Percentiles rank a stretch among this genome's conserved stretches.
phyloP scores from a whole-genome alignment of 1,140 invertebrate species.

The Colletes gigas region DNA sequence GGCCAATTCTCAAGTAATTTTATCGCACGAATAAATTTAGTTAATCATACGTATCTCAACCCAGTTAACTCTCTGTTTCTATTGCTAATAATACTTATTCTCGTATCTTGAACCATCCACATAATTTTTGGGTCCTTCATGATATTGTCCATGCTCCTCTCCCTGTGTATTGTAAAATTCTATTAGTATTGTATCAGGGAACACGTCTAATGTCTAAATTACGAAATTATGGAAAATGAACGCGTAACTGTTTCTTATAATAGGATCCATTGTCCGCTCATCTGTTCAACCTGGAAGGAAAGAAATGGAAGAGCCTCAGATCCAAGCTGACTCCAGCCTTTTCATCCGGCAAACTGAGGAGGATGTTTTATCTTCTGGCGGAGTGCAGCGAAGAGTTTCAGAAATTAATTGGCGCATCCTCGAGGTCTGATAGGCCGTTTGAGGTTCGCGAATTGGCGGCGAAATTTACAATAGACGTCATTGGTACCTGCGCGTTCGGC shows the following conservation, averaged over 20 bases:
- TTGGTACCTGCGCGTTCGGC: slow-evolving; percentile 83
- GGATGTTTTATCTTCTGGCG: slow-evolving; percentile 81
- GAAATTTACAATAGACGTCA: slow-evolving; percentile 83
- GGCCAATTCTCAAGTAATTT: slow-evolving; percentile 58
- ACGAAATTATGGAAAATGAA: background rate
- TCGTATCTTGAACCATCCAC: no score
- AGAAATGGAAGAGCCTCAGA: slow-evolving; percentile 81
- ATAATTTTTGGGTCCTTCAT: no score
- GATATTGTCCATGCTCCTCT: no score
- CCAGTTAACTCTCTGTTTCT: no score
- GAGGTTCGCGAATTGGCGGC: slow-evolving; percentile 79
- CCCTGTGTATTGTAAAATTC: no score
- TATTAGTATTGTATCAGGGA: no score
- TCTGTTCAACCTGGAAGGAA: slow-evolving; percentile 78
- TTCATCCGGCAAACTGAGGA: slow-evolving; percentile 81
- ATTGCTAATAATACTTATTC: no score
- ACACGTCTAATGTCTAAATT: no score
- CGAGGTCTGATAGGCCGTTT: slow-evolving; percentile 30
- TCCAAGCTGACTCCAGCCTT: slow-evolving; percentile 81
- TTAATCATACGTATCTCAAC: no score
- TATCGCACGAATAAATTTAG: no score
- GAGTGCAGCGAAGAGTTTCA: slow-evolving; percentile 74
- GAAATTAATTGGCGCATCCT: slow-evolving; percentile 53
- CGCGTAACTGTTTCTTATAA: background rate
- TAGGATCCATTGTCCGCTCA: slow-evolving; percentile 72